Evolutionary conservation across 2,888 invertebrate species (phyloP).

Genomic region (Arrhopalites spinosus): DNA sequence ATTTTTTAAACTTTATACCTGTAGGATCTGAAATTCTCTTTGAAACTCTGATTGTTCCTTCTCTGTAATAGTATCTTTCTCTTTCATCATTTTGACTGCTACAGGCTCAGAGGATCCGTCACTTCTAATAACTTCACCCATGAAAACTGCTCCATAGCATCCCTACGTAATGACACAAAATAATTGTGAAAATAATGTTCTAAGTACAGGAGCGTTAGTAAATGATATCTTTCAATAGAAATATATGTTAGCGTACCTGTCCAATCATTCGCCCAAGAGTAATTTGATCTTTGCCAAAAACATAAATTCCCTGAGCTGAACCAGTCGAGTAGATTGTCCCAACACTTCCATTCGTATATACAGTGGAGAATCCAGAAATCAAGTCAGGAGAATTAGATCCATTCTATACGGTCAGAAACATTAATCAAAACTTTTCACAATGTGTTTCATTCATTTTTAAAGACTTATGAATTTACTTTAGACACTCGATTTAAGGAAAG

Average conservation of each 20-base stretch:
- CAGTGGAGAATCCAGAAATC: constrained; percentile 53
- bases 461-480: too few species aligned
- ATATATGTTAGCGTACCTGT: constrained; percentile 59
- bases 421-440: too few species aligned
- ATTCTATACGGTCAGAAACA: constrained; percentile 28
- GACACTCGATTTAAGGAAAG: too few species aligned
- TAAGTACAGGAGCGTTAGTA: background rate
- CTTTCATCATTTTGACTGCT: constrained; percentile 61
- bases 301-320: constrained; percentile 56
- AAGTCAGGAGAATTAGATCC: constrained; percentile 55
- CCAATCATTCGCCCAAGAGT: constrained; percentile 68
- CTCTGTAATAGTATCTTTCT: constrained; percentile 63
- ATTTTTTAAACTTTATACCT: constrained; percentile 63
- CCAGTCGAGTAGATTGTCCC: constrained; percentile 53
- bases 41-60: constrained; percentile 69
- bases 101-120: constrained; percentile 56
- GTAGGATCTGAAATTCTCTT: constrained; percentile 86
- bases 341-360: constrained; percentile 53
- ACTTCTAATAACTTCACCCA: constrained; percentile 63
- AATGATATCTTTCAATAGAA: background rate
- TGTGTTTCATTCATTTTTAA: too few species aligned
- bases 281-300: constrained; percentile 64
- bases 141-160: constrained; percentile 84
- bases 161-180: constrained; percentile 66
- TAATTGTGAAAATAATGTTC: background rate